Conservation (phyloP, 2,797 vertebrate genomes). For the Sebastes vulpes region DNA sequence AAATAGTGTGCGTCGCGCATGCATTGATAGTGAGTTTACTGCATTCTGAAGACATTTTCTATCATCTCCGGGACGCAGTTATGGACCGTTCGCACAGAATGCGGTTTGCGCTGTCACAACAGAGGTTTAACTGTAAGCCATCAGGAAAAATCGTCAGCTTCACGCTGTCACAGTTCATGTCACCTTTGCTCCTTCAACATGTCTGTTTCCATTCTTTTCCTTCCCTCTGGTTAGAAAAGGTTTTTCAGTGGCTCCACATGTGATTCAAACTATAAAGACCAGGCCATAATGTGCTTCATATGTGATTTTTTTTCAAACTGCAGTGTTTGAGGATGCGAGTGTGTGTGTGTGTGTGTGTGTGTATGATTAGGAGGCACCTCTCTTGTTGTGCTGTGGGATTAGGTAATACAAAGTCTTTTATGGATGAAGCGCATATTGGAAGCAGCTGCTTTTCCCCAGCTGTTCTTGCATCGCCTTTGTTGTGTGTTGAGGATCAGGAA, state of each 20-base stretch:
- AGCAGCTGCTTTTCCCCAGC: slow-evolving; percentile 67
- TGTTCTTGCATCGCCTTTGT: slow-evolving; percentile 43
- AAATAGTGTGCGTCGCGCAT: no score
- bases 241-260: slow-evolving; percentile 47
- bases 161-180: slow-evolving; percentile 30
- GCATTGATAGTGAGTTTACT: no score
- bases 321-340: slow-evolving; percentile 24
- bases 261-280: slow-evolving; percentile 49
- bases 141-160: slow-evolving; percentile 15
- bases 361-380: slow-evolving; percentile 52
- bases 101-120: background rate
- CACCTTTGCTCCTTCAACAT: slow-evolving; percentile 30
- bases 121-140: background rate
- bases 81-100: no score
- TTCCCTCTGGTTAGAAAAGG: slow-evolving; percentile 5
- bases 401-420: slow-evolving; percentile 67
- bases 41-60: no score
- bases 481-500: slow-evolving; percentile 51
- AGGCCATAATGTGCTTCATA: slow-evolving; percentile 61
- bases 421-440: slow-evolving; percentile 70
- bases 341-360: background rate
- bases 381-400: slow-evolving; percentile 62
- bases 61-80: no score
- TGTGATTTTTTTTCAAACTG: slow-evolving; percentile 51
- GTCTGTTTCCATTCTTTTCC: slow-evolving; percentile 42